Evolutionary conservation across 2,113 vertebrate species (phyloP), one percentile per base, ranked within the genome.

Genomic region (Pseudorectes ferrugineus): DNA sequence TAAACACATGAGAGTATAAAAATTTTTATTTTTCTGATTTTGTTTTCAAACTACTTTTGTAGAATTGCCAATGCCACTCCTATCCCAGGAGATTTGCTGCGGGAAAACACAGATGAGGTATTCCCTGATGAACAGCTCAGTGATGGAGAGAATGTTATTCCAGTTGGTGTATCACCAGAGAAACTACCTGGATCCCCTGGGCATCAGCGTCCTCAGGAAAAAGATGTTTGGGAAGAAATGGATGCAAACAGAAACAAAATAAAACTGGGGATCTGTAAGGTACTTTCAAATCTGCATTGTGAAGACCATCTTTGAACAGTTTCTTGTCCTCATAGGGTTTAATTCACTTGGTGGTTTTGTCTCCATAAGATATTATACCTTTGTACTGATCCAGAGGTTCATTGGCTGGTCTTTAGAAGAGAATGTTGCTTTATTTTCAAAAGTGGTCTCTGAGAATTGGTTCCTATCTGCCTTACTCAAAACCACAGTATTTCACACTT

Each of bases 11-110:
- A 54, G 14, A 59, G 14, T 86, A 43, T 90, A 20, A 81, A 52
- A 31, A 22, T 68, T 36, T 72, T 95, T 89, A 81, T 23, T 10
- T 93, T 93, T 81, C 49, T 20, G 1, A 35, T 87, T 70, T 70
- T 85, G 36, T 87, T n/a, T 33, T 70, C 63, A 2, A 82, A 74
- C 57, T 79, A 9, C 29, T 61, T 87, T 85, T 96, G 58, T 97
- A 99, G 99, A 68, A 99, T 99, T 99, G 99, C 99, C 48, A 99
- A 99, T 92, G 99, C 99, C 40, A 99, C 99, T n/a, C 97, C 99
- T 71, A 98, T 99, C 93, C 99, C 99, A n/a, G 99, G 99, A 83
- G 99, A 99, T 94, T 95, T 99, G 68, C 88, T 98, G 98, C 98
- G 98, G 95, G 99, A 99, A 98, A 99, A 99, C 97, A 99, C 99